phyloP scores from a whole-genome alignment of 1,140 invertebrate genomes.

The Apis florea region DNA sequence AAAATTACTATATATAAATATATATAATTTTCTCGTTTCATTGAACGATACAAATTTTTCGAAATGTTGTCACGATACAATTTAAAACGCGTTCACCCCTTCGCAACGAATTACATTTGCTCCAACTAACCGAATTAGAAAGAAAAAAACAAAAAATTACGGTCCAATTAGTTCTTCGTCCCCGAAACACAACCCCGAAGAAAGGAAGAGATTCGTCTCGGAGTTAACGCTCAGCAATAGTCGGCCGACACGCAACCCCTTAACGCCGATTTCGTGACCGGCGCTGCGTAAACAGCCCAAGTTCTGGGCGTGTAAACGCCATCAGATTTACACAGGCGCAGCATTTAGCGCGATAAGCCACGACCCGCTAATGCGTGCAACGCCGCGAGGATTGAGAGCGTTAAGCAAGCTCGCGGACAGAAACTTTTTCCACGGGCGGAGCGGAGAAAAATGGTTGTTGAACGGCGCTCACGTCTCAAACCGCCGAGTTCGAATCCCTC shows the following conservation, averaged over 20 bases:
- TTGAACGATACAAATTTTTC: too few species aligned
- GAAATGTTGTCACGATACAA: too few species aligned
- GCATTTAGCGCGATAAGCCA: conserved; percentile 55
- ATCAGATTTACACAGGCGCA: conserved; percentile 56
- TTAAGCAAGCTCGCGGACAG: conserved; percentile 15
- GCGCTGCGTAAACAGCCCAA: conserved; percentile 38
- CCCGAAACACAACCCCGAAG: too few species aligned
- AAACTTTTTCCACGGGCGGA: conserved; percentile 7
- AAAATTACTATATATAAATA: too few species aligned
- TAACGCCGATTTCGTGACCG: not conserved
- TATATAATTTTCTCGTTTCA: too few species aligned
- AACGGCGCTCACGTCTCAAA: not conserved
- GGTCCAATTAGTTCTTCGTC: not conserved
- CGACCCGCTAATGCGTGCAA: conserved; percentile 44
- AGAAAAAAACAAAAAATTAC: too few species aligned
- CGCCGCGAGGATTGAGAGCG: conserved; percentile 18
- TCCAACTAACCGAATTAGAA: not conserved
- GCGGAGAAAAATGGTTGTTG: not conserved
- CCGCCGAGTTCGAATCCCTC: not conserved
- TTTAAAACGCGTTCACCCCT: too few species aligned
- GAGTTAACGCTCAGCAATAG: not conserved
- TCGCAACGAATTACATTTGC: too few species aligned
- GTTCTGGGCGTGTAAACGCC: conserved; percentile 50
- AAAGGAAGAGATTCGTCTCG: not conserved
- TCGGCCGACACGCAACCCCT: conserved; percentile 27